Evolutionary conservation across 1,140 invertebrate species (phyloP).

Genomic region (Heliconius melpomene): DNA sequence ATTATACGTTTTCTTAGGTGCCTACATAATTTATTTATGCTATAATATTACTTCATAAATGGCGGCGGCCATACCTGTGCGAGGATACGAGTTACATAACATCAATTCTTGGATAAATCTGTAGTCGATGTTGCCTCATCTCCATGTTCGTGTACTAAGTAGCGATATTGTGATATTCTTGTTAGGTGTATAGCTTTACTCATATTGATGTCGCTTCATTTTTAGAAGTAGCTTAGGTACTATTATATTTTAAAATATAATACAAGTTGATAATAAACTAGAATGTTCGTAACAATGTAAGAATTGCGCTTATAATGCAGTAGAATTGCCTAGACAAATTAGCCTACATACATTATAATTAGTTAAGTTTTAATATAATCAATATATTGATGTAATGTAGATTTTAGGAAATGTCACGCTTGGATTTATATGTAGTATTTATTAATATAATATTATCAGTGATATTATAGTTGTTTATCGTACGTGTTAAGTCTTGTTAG

Average conservation of each 20-base stretch:
- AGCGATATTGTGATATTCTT: constrained; percentile 77
- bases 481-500: constrained; percentile 57
- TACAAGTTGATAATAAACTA: constrained; percentile 40
- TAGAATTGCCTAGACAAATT: constrained; percentile 49
- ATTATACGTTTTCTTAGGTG: constrained; percentile 20
- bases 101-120: constrained; percentile 56
- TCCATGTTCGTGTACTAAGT: constrained; percentile 60
- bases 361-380: constrained; percentile 31
- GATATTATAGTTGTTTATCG: constrained; percentile 38
- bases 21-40: constrained; percentile 42
- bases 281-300: constrained; percentile 37
- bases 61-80: constrained; percentile 46
- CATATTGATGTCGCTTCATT: constrained; percentile 50
- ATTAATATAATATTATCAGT: constrained; percentile 33
- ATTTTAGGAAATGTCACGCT: constrained; percentile 37
- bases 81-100: constrained; percentile 57
- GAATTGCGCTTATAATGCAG: constrained; percentile 43
- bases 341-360: constrained; percentile 44
- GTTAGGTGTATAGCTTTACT: constrained; percentile 59
- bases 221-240: constrained; percentile 32
- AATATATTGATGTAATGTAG: constrained; percentile 30
- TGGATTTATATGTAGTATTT: constrained; percentile 33
- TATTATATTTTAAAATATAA: constrained; percentile 24
- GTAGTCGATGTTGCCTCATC: constrained; percentile 62
- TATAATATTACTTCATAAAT: constrained; percentile 38